Evolutionary conservation across 2,113 vertebrate species (phyloP), one percentile per base, ranked within the genome.

Genomic region (Lamprologus sp.): DNA sequence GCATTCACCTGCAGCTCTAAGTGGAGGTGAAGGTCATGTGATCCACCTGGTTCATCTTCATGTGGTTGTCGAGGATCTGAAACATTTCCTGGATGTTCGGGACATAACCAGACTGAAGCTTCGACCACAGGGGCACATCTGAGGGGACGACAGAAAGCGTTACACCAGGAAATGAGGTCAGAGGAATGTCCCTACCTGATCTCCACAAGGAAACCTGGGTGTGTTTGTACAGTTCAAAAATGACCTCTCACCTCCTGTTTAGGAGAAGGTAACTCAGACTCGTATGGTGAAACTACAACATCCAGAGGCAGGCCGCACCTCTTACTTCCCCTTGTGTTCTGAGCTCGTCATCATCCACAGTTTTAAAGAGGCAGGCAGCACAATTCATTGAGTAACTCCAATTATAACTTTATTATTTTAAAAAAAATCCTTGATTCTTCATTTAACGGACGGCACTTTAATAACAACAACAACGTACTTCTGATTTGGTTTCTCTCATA

Each of bases 31-130:
- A 95, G 86, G 90, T 87, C 40, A 92, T 79, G 45, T 94, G 93
- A 63, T 95, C 95, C 33, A 91, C 93, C 91, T 95, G 95, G 92
- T 96, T 96, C 93, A 96, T 96, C 90, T 97, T 96, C 81, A 97
- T 88, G 89, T 97, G 95, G 84, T 92, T 96, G 88, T 97, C 95
- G 1, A 97, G 94, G 60, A 97, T 97, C 88, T 96, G 95, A 84
- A 97, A 97, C 54, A 97, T 90, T 86, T 97, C 96, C 87, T 96
- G 96, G 84, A 97, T 94, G 92, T 97, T 97, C 1, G 95, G 96
- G 7, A 97, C 95, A 6, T 96, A 95, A 31, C 96, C 96, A 0
- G 96, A 96, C 91, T 97, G 96, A 77, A 97, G 94, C 90, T 97
- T 97, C 1, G 96, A 97, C 96, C 96, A 97, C 73, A 97, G 81